Evolutionary conservation across 2,797 vertebrate genomes (phyloP), one percentile per base, ranked within the genome.

Genomic region (Gallirallus australis): DNA sequence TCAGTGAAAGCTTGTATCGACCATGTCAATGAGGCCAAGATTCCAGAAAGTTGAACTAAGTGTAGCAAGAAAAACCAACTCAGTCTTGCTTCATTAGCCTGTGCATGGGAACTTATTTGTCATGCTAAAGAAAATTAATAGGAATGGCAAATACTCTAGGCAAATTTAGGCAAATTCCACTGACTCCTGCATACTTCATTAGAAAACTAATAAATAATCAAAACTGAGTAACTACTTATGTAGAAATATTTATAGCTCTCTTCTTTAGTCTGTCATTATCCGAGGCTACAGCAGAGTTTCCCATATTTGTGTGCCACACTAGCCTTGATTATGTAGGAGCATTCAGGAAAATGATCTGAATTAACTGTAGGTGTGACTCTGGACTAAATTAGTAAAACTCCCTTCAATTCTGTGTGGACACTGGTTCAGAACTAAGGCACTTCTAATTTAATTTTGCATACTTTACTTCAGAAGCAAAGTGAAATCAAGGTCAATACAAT

Each of bases 141-240:
- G 37, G 69, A 88, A 82, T 83, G 50, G 40, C 52, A 93, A 85
- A 91, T 65, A 77, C 35, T 80, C 25, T 56, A 91, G 47, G 50
- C 45, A 94, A 89, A 96, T 85, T 64, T 47, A 90, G 61, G 54
- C 59, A 96, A 89, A 92, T 83, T 37, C 17, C 63, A 86, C 65
- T 48, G 85, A 37, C 63, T 93, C 54, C 50, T 91, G 52, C 33
- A 70, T 77, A 60, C 11, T 76, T 83, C 47, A 94, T 69, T 72
- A 82, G 50, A 91, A 90, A 90, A 72, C 25, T 86, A 91, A 83
- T 91, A 86, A 88, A 83, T 83, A 86, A 91, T 59, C 59, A 79
- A 78, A 93, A 69, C 54, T 48, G 53, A 47, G 15, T 77, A 86
- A 90, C 75, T 37, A 88, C 37, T 88, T 84, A 56, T 69, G 33